These are phyloP conservation scores for Troides helena DNA, from an alignment of 2,888 invertebrate species.

Conservation along the genomic window DNA sequence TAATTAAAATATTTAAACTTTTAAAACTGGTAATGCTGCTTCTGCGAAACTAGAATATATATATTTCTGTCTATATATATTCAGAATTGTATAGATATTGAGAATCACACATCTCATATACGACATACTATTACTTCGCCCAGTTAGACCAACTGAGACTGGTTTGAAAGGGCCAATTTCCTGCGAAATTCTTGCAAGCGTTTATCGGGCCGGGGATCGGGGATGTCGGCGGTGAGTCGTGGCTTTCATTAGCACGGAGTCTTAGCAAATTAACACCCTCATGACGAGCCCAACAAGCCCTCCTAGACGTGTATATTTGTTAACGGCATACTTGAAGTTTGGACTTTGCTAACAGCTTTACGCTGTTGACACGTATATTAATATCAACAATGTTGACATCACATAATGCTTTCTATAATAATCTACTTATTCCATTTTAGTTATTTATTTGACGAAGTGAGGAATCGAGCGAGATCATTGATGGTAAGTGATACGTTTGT, in stretches of 20 bases:
- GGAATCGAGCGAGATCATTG: no score
- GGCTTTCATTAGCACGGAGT: slow-evolving; percentile 73
- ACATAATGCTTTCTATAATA: no score
- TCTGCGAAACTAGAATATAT: no score
- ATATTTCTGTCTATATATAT: no score
- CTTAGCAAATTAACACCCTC: slow-evolving; percentile 77
- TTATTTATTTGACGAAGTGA: no score
- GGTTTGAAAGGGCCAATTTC: slow-evolving; percentile 72
- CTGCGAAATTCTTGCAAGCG: slow-evolving; percentile 67
- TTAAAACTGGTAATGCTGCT: no score
- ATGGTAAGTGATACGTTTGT: no score
- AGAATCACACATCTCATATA: no score
- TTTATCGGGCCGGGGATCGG: slow-evolving; percentile 65
- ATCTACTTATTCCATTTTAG: no score
- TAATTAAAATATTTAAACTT: no score
- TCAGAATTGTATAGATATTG: no score
- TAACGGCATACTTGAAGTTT: slow-evolving; percentile 21
- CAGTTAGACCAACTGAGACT: slow-evolving; percentile 50
- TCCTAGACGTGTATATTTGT: slow-evolving; percentile 35
- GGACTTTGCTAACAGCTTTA: slow-evolving; percentile 7
- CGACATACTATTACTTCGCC: not conserved
- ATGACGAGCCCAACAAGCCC: slow-evolving; percentile 47
- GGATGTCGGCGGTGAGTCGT: slow-evolving; percentile 67
- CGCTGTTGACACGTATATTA: not conserved
- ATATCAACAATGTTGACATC: no score